These are phyloP conservation scores for Salminus brasiliensis DNA, from an alignment of 2,113 vertebrate genomes.

Conservation along the genomic window DNA sequence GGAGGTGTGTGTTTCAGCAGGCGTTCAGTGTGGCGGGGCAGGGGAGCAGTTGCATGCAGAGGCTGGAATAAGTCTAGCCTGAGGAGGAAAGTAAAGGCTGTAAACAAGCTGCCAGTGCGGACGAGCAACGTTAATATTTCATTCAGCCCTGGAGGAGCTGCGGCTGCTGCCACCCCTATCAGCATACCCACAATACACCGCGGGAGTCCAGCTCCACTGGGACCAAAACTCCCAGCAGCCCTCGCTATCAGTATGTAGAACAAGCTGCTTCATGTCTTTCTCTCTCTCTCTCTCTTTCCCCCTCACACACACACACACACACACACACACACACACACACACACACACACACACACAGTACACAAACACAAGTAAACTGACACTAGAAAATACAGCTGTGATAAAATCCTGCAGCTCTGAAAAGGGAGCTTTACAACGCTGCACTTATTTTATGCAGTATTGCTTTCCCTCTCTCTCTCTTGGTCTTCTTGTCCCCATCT, in stretches of 20 bases:
- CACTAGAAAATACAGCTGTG: no score
- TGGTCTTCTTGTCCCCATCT: no score
- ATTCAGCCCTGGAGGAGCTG: slow-evolving; percentile 42
- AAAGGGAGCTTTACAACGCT: no score
- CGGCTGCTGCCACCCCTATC: slow-evolving; percentile 24
- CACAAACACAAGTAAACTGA: no score
- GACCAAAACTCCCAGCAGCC: slow-evolving; percentile 32
- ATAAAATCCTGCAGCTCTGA: no score
- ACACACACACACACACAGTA: no score
- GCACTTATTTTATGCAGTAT: no score
- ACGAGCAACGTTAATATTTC: slow-evolving; percentile 46
- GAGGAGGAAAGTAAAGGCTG: slow-evolving; percentile 35
- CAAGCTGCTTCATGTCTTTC: slow-evolving; percentile 25
- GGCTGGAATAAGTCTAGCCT: slow-evolving; percentile 38
- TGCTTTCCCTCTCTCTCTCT: no score
- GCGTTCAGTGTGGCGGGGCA: neutral
- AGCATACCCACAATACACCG: slow-evolving; percentile 32
- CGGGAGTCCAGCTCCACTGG: slow-evolving; percentile 26
- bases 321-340: no score
- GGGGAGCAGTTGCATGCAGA: slow-evolving; percentile 4
- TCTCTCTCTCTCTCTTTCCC: no score
- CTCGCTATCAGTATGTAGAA: slow-evolving; percentile 32
- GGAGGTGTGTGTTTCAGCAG: slow-evolving; percentile 10
- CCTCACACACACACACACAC: slow-evolving; percentile 22
- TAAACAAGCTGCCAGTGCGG: slow-evolving; percentile 44